Conservation (phyloP, 2,888 invertebrate genomes). For the Eristalis pertinax region DNA sequence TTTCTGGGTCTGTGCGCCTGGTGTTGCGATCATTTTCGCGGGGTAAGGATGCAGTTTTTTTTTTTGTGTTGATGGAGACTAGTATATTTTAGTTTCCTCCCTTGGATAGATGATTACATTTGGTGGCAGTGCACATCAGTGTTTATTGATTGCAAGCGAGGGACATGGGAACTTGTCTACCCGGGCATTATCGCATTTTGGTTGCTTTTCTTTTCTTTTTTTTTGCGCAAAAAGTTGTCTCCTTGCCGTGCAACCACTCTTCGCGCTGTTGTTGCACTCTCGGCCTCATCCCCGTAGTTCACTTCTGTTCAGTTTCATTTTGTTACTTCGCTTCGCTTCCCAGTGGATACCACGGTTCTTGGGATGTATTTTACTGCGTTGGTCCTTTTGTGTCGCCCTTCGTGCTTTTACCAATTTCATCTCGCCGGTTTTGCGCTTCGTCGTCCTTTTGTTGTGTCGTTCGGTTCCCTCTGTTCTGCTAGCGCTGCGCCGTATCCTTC, state of each 20-base stretch:
- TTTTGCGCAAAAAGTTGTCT: neutral
- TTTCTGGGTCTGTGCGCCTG: conserved; percentile 55
- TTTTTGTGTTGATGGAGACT: neutral
- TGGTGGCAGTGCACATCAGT: neutral
- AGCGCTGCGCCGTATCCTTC: conserved; percentile 12
- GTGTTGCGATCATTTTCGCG: conserved; percentile 42
- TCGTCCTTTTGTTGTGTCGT: neutral
- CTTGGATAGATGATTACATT: neutral
- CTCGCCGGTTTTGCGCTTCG: neutral
- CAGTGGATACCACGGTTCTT: neutral
- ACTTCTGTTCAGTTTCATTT: conserved; percentile 43
- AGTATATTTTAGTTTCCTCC: neutral
- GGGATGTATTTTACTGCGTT: neutral
- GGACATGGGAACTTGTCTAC: conserved; percentile 19
- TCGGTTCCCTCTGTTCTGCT: conserved; percentile 11
- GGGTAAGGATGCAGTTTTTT: neutral
- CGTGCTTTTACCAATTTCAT: neutral
- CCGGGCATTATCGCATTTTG: conserved; percentile 22
- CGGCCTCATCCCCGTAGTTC: conserved; percentile 6
- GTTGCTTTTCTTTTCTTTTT: no score
- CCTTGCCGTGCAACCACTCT: neutral
- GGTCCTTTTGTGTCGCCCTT: neutral
- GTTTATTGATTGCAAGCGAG: conserved; percentile 27
- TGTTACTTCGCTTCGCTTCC: conserved; percentile 12
- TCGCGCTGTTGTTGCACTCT: neutral